Evolutionary conservation across 2,113 vertebrate species (phyloP), one percentile per base, ranked within the genome.

Genomic region (Genyomyrus donnyi): DNA sequence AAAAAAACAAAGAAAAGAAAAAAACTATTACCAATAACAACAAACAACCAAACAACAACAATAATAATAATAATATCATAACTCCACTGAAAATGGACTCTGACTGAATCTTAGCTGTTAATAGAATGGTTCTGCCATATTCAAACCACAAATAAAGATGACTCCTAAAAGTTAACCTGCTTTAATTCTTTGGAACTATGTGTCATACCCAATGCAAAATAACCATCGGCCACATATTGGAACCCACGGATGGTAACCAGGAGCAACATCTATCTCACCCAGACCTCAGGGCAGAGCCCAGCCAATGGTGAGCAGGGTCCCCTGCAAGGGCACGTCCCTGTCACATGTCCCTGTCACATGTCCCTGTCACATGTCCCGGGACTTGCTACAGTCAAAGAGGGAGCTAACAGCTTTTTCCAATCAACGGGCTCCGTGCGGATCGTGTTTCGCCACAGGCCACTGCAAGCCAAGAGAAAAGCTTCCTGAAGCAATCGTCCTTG

Each of bases 201-300:
- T 62, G 58, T 9, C 24, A 62, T 62, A n/a, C 7, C 58, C 58
- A 66, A 66, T 10, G 9, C 58, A 66, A 66, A n/a, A 66, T 27
- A 66, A 3, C 58, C 21, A 58, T 24, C 21, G 6, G 2, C 56
- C 58, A 24, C 58, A 62, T 7, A 7, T 8, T 42, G 0, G 19
- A 48, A 45, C 21, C 42, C 35, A 19, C 7, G 3, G 80, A 84
- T 45, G 19, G 17, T 84, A 46, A 84, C 39, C 80, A 84, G 42
- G 42, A 84, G 42, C 80, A 84, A 17, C 42, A 48, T 46, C 74
- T 58, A 58, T 80, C 80, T 21, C 42, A 84, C 80, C 80, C 80
- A 24, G 35, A 46, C 80, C 80, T 3, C 42, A 3, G 21, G 19
- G 92, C 91, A 92, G 85, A 88, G 87, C 58, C 86, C 39, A 66